phyloP scores from a whole-genome alignment of 2,113 vertebrate genomes.

The Quiscalus mexicanus region DNA sequence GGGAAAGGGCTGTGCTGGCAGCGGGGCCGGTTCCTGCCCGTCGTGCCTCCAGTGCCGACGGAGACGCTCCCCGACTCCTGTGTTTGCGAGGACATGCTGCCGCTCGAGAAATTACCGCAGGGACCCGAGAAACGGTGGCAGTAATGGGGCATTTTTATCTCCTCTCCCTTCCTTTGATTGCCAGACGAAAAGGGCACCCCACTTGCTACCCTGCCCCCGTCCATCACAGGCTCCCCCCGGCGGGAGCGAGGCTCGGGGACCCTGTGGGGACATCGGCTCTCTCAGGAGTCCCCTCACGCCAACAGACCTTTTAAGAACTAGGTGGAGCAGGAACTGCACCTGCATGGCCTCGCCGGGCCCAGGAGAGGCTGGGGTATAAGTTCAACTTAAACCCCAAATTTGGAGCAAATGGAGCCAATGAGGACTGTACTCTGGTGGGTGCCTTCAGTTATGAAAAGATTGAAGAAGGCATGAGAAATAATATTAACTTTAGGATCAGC shows the following conservation, averaged over 20 bases:
- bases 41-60: not conserved
- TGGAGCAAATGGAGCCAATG: not conserved
- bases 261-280: not conserved
- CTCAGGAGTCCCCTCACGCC: not conserved
- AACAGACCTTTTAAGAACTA: not conserved
- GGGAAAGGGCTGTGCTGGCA: not conserved
- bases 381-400: not conserved
- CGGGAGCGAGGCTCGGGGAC: rapidly evolving
- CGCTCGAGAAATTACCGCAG: not conserved
- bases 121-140: not conserved
- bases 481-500: slow-evolving; percentile 7
- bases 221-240: not conserved
- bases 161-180: not conserved
- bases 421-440: not conserved
- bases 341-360: not conserved
- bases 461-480: not conserved
- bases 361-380: not conserved
- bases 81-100: not conserved
- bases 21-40: not conserved
- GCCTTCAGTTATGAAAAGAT: not conserved
- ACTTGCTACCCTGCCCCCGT: rapidly evolving
- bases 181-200: not conserved
- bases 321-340: not conserved
- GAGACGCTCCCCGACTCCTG: not conserved
- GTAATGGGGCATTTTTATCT: not conserved